Evolutionary conservation across 1,140 invertebrate genomes (phyloP).

Genomic region (Aphaenogaster ashmeadi): DNA sequence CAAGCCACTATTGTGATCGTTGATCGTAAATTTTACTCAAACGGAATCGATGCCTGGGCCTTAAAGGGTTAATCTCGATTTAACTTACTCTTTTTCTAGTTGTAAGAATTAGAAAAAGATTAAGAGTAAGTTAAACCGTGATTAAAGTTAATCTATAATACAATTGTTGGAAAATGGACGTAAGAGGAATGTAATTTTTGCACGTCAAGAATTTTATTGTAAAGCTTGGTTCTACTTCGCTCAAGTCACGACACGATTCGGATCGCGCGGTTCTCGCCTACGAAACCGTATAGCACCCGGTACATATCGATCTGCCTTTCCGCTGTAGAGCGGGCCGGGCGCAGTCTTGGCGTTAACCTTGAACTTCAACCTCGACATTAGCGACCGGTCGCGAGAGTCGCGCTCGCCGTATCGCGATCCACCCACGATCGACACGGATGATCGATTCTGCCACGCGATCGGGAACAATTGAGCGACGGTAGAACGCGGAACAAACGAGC

Average conservation of each 20-base stretch:
- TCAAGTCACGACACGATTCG: not conserved
- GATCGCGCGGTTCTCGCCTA: not conserved
- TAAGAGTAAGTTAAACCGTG: too few species aligned
- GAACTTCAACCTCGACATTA: constrained; percentile 73
- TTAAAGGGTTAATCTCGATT: too few species aligned
- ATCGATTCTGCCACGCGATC: constrained; percentile 46
- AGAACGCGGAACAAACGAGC: constrained; percentile 2
- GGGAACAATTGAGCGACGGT: not conserved
- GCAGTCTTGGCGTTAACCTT: constrained; percentile 75
- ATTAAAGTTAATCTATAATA: too few species aligned
- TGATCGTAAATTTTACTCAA: too few species aligned
- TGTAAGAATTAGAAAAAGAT: too few species aligned
- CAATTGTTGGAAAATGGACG: too few species aligned
- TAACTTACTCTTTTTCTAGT: too few species aligned
- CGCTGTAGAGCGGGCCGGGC: constrained; percentile 63
- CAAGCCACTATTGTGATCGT: too few species aligned
- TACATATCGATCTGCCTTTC: constrained; percentile 74
- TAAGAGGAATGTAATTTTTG: not conserved
- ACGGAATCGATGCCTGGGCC: too few species aligned
- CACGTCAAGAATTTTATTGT: not conserved
- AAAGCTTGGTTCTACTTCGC: not conserved
- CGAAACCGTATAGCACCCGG: constrained; percentile 42
- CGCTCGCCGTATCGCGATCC: constrained; percentile 5
- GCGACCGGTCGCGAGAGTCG: constrained; percentile 46
- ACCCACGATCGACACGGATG: constrained; percentile 12